Conservation (phyloP, 2,113 vertebrate genomes). For the Patagioenas fasciata region DNA sequence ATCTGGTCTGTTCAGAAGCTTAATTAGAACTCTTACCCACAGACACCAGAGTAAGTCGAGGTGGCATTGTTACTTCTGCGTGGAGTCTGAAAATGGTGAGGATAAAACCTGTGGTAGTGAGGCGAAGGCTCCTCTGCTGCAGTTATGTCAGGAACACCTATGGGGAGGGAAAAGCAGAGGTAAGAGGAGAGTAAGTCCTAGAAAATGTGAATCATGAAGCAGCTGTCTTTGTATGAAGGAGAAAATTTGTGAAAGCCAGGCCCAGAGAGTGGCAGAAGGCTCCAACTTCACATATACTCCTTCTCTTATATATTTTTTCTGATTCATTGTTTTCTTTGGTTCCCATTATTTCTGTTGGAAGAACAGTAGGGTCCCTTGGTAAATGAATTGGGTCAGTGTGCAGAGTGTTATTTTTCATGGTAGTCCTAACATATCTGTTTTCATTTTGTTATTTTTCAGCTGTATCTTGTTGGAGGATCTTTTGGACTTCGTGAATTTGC, state of each 20-base stretch:
- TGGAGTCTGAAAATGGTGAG: neutral
- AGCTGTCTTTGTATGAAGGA: neutral
- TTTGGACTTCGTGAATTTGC: slow-evolving; percentile 93
- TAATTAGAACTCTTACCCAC: slow-evolving; percentile 23
- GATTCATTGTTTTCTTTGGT: neutral
- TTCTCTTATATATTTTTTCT: neutral
- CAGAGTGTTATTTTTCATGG: fast-evolving
- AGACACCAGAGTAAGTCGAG: neutral
- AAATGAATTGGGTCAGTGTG: neutral
- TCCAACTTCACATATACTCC: neutral
- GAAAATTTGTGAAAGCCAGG: neutral
- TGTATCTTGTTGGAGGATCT: slow-evolving; percentile 91
- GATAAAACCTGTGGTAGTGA: neutral
- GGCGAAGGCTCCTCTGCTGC: neutral
- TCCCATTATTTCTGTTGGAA: neutral
- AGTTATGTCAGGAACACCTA: neutral
- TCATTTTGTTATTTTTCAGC: slow-evolving; percentile 73
- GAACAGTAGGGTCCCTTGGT: neutral
- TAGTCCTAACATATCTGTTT: neutral
- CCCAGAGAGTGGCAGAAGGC: neutral
- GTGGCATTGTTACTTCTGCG: neutral
- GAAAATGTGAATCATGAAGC: neutral
- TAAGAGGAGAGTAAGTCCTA: neutral
- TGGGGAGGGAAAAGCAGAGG: neutral
- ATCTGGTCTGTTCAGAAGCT: neutral